Conservation (phyloP, 2,888 invertebrate species). For the Ormyrus rosae region DNA sequence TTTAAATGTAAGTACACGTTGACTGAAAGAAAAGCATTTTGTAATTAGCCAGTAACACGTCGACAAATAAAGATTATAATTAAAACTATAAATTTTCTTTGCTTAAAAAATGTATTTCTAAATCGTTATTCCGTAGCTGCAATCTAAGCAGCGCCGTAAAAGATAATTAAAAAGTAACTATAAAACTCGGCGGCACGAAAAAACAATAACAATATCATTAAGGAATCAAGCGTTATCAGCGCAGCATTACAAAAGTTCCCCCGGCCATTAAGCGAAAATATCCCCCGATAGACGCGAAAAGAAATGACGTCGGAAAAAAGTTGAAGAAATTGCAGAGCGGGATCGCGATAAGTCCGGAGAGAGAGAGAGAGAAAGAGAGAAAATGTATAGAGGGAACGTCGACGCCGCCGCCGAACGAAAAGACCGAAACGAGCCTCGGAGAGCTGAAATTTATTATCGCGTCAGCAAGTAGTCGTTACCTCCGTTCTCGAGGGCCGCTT, state of each 20-base stretch:
- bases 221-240: background rate
- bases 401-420: background rate
- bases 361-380: constrained; percentile 21
- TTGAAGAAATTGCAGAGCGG: constrained; percentile 22
- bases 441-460: constrained; percentile 68
- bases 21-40: no score
- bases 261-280: constrained; percentile 9
- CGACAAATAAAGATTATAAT: no score
- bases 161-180: no score
- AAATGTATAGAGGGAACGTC: constrained; percentile 36
- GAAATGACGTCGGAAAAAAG: no score
- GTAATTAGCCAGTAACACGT: no score
- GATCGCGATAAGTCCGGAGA: constrained; percentile 35
- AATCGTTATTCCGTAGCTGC: no score
- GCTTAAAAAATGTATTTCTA: no score
- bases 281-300: constrained; percentile 6
- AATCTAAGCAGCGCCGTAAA: no score
- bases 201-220: background rate
- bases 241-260: background rate
- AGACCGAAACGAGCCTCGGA: constrained; percentile 18
- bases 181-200: background rate
- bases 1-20: no score
- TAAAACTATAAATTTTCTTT: no score
- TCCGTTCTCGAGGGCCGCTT: background rate
- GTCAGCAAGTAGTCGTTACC: constrained; percentile 69